A percentile compares a stretch with the other conserved stretches of the same genome.
Evolutionary conservation across 2,888 invertebrate genomes (phyloP).

Genomic region (Drosophila aldrichi): DNA sequence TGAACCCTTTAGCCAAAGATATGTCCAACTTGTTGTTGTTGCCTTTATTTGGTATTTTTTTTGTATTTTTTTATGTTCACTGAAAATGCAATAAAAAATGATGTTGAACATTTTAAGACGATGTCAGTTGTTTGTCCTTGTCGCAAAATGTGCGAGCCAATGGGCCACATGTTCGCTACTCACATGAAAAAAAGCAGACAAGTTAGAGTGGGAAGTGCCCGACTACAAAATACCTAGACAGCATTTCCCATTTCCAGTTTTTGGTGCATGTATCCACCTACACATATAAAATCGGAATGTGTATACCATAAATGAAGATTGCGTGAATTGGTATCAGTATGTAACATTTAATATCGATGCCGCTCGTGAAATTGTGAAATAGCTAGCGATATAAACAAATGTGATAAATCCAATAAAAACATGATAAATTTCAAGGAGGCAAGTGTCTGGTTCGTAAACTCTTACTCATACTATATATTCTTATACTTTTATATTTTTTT

Average conservation of each 20-base stretch:
- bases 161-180: slow-evolving; percentile 50
- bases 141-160: slow-evolving; percentile 49
- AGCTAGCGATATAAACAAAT: too few relatives aligned
- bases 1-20: slow-evolving; percentile 42
- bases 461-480: neutral
- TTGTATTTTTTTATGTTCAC: slow-evolving; percentile 17
- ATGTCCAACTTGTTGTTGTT: slow-evolving; percentile 37
- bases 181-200: slow-evolving; percentile 3
- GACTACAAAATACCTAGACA: neutral
- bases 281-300: too few relatives aligned
- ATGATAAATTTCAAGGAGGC: too few relatives aligned
- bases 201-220: neutral
- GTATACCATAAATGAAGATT: too few relatives aligned
- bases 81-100: slow-evolving; percentile 68
- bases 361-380: too few relatives aligned
- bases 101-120: slow-evolving; percentile 69
- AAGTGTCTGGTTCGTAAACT: too few relatives aligned
- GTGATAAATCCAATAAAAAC: too few relatives aligned
- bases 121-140: slow-evolving; percentile 67
- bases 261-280: too few relatives aligned
- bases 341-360: too few relatives aligned
- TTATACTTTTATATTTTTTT: neutral
- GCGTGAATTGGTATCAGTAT: too few relatives aligned
- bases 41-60: neutral
- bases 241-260: too few relatives aligned